These are phyloP conservation scores for Otus sunia DNA, from an alignment of 2,113 vertebrate genomes.

Conservation along the genomic window DNA sequence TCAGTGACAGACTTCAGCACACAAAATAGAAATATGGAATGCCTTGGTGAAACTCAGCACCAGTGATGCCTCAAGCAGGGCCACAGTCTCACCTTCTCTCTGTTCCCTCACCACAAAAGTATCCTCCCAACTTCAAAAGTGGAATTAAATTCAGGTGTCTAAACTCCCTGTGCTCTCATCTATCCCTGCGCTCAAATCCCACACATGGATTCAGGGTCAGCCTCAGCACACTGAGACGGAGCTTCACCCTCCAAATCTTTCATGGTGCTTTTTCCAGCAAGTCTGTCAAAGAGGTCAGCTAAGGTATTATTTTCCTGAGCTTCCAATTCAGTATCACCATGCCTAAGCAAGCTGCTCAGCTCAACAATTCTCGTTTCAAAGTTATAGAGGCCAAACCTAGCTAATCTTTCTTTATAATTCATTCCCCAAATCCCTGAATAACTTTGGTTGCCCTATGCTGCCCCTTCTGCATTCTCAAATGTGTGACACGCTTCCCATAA, in stretches of 20 bases:
- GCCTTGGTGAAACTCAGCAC: neutral
- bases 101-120: neutral
- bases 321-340: neutral
- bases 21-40: neutral
- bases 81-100: accelerated
- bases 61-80: neutral
- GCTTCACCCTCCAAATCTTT: neutral
- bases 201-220: neutral
- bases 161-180: neutral
- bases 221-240: accelerated
- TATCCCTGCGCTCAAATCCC: neutral
- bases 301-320: neutral
- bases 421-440: conserved; percentile 55
- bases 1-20: neutral
- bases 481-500: neutral
- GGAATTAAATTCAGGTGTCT: neutral
- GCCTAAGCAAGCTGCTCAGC: conserved; percentile 26
- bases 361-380: conserved; percentile 42
- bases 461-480: neutral
- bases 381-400: conserved; percentile 39
- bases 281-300: neutral
- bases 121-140: neutral
- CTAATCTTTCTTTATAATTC: conserved; percentile 56
- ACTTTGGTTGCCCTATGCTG: conserved; percentile 17
- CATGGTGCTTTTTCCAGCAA: neutral